A percentile compares a stretch with the other conserved stretches of the same genome.
Conservation (phyloP, 2,797 vertebrate species). For the Microhierax caerulescens region DNA sequence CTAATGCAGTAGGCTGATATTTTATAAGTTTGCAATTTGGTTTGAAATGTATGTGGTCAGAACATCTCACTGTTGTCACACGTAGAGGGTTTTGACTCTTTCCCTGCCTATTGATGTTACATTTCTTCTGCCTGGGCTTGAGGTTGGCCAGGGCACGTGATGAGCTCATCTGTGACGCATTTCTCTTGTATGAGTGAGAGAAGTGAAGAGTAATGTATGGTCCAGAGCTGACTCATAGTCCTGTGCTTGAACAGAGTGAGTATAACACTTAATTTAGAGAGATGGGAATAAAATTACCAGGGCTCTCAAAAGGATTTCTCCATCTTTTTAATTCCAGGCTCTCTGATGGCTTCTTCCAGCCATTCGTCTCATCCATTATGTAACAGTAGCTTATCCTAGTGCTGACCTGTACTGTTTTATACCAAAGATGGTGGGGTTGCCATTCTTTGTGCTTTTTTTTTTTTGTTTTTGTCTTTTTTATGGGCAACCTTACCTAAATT, state of each 20-base stretch:
- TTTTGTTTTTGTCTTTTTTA: not conserved
- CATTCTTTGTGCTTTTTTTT: too few relatives aligned
- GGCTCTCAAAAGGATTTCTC: not conserved
- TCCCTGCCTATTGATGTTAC: not conserved
- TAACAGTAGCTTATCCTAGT: too few relatives aligned
- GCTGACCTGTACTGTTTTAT: not conserved
- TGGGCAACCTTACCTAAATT: not conserved
- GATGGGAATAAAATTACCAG: fast-evolving
- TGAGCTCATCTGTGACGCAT: fast-evolving
- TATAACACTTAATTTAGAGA: not conserved
- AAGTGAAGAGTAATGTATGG: not conserved
- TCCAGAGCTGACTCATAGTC: not conserved
- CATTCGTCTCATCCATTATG: fast-evolving
- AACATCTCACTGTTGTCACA: not conserved
- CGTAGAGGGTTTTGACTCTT: not conserved
- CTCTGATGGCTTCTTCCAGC: not conserved
- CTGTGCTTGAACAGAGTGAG: not conserved
- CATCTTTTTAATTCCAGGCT: not conserved
- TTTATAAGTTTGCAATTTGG: not conserved
- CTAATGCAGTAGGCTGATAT: not conserved
- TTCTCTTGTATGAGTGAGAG: not conserved
- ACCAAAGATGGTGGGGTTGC: not conserved
- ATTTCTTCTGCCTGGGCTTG: not conserved
- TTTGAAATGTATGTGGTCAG: not conserved
- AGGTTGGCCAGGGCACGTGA: not conserved